Base-by-base conservation (phyloP, 2,113 vertebrate genomes). In the Mola mola region DNA sequence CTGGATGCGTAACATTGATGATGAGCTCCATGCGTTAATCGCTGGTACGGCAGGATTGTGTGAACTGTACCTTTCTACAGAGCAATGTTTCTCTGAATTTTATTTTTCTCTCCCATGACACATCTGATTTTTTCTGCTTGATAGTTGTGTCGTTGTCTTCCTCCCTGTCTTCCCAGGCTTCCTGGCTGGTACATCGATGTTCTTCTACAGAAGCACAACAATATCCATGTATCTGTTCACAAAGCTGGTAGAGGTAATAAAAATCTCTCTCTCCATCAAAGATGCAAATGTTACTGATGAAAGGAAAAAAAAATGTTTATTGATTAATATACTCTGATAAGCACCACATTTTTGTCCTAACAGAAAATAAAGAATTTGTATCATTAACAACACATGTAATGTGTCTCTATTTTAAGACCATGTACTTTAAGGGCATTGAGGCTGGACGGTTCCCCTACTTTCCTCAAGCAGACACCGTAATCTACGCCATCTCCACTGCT, bases 131-230 rank as follows among this genome's bases (percentile, higher is more conserved):
- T n/a, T 8, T 19, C 16, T 10, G 15, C 38, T 53, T 56, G 1
- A 36, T 19, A 4, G 10, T 28, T 10, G 8, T 61, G 16, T 63
- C 19, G 15, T 29, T 2, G 2, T 0, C 6, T 40, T 19, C 46
- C 2, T 53, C 5, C 25, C 3, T 25, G 4, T 58, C 15, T 48
- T 48, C 44, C 0, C 37, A 99, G 97, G 97, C 6, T 96, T 98
- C 84, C 89, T 99, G 82, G 97, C 97, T 47, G 97, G 97, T 50
- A 68, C 93, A 38, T 99, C 97, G 17, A 99, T 99, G 97, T 97
- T 98, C 93, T 99, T 99, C 93, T 99, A 98, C 91, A 98, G 95
- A 92, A 99, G 97, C 83, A 99, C 97, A 22, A 89, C 95, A n/a
- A 98, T 99, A 87, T 97, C 97, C 52, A 99, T 98, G 97, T 99